These are phyloP conservation scores for Sphenodon punctatus DNA, from an alignment of 2,797 vertebrate species.

Conservation along the genomic window DNA sequence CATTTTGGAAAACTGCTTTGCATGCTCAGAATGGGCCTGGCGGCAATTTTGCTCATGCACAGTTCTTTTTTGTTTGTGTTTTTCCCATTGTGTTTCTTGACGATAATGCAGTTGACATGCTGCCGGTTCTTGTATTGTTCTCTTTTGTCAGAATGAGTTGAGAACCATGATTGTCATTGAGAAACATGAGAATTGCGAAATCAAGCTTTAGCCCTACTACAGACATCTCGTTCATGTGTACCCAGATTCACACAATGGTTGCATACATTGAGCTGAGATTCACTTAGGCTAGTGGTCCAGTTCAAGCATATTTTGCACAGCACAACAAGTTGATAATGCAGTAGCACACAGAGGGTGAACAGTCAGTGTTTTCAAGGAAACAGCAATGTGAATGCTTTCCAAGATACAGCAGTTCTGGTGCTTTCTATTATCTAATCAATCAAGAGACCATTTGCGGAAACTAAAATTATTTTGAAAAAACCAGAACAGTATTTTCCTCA, in stretches of 20 bases:
- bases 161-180: too few species aligned
- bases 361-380: background rate
- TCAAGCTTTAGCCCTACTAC: too few species aligned
- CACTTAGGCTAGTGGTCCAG: background rate
- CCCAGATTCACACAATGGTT: background rate
- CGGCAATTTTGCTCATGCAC: too few species aligned
- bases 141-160: too few species aligned
- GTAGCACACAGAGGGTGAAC: accelerated
- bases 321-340: accelerated
- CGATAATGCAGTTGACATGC: too few species aligned
- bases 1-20: too few species aligned
- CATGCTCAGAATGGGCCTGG: too few species aligned
- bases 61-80: too few species aligned
- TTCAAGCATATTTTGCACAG: background rate
- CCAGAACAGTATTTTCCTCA: accelerated
- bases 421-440: accelerated
- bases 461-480: background rate
- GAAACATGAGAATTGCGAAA: too few species aligned
- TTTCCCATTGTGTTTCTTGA: too few species aligned
- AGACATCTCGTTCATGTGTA: too few species aligned
- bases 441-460: background rate
- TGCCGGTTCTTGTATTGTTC: too few species aligned
- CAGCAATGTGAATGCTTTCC: background rate
- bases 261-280: background rate
- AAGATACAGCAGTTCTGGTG: background rate